A percentile compares a stretch with the other conserved stretches of the same genome.
phyloP scores from a whole-genome alignment of 2,113 vertebrate species.

The Trachemys scripta region DNA sequence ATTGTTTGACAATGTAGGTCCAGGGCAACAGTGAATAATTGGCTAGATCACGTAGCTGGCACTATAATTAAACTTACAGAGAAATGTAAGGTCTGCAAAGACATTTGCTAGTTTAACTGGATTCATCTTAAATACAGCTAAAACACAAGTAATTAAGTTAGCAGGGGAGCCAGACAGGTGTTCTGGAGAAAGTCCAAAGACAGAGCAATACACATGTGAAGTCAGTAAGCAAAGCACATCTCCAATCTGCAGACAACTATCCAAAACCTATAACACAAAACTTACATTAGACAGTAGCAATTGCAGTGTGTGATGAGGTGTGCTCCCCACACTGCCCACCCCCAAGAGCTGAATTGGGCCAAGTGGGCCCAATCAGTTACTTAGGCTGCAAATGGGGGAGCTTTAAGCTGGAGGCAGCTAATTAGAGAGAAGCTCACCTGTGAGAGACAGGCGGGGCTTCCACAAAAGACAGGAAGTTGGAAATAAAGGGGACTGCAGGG shows the following conservation, averaged over 20 bases:
- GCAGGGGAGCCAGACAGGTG: not conserved
- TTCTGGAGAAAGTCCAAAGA: not conserved
- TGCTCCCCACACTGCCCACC: not conserved
- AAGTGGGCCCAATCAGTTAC: not conserved
- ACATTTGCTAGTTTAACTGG: fast-evolving
- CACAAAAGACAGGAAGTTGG: not conserved
- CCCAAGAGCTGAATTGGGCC: not conserved
- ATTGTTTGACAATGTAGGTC: conserved; percentile 24
- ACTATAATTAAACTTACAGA: not conserved
- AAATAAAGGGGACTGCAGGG: not conserved
- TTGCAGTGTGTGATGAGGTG: not conserved
- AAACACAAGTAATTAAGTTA: not conserved
- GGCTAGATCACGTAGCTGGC: not conserved
- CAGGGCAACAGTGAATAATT: conserved; percentile 42
- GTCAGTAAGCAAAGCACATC: not conserved
- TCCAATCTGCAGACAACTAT: fast-evolving
- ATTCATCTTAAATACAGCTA: not conserved
- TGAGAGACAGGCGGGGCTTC: not conserved
- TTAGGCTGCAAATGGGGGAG: not conserved
- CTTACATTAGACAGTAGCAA: not conserved
- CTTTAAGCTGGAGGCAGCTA: not conserved
- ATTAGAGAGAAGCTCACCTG: not conserved
- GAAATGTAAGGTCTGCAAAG: conserved; percentile 1
- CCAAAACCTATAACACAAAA: fast-evolving
- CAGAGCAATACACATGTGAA: not conserved